These are phyloP conservation scores for Coptodon rendalli DNA, from an alignment of 2,113 vertebrate genomes.

Conservation along the genomic window DNA sequence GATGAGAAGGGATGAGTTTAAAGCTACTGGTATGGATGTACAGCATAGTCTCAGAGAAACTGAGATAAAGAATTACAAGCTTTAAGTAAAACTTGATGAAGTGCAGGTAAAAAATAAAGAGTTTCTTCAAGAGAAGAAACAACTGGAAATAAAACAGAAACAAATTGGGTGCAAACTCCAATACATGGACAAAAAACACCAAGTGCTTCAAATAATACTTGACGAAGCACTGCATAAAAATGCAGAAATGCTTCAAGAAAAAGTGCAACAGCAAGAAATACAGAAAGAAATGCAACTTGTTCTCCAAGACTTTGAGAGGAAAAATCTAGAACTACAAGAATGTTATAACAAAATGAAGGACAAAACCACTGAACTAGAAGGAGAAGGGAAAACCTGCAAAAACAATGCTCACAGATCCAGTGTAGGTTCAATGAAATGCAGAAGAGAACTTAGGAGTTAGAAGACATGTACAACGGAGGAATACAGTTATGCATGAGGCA, in stretches of 20 bases:
- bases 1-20: not conserved
- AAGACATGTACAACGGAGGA: not conserved
- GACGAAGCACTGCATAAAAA: not conserved
- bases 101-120: not conserved
- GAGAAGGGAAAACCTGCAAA: too few relatives aligned
- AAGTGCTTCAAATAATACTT: not conserved
- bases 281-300: not conserved
- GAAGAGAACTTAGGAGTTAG: not conserved
- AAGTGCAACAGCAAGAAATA: not conserved
- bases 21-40: not conserved
- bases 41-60: not conserved
- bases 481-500: not conserved
- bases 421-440: not conserved
- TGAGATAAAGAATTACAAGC: not conserved
- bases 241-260: not conserved
- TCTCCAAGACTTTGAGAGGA: not conserved
- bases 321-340: not conserved
- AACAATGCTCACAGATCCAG: not conserved
- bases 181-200: not conserved
- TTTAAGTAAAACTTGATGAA: not conserved
- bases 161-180: not conserved
- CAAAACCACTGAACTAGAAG: not conserved
- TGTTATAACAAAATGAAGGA: not conserved
- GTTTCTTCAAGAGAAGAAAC: not conserved
- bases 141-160: not conserved